These are phyloP conservation scores for Patagioenas fasciata DNA, from an alignment of 2,113 vertebrate genomes.

Conservation along the genomic window DNA sequence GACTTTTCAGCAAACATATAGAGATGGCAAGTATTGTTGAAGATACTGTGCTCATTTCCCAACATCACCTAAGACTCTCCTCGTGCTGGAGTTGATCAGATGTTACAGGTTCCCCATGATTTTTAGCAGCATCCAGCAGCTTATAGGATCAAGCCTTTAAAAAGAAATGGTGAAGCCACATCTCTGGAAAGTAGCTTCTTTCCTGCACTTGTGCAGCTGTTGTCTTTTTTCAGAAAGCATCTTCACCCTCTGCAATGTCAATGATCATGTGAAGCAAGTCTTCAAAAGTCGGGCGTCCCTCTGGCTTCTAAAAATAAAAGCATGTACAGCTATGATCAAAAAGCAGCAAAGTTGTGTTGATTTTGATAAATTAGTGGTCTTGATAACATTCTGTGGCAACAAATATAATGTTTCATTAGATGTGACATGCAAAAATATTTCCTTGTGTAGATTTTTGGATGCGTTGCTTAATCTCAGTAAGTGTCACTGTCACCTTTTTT, in stretches of 20 bases:
- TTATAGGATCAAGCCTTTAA: background rate
- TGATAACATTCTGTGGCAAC: background rate
- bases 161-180: background rate
- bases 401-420: background rate
- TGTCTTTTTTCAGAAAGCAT: constrained; percentile 67
- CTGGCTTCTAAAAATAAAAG: constrained; percentile 76
- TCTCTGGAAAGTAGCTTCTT: background rate
- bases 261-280: constrained; percentile 74
- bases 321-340: background rate
- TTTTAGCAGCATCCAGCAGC: background rate
- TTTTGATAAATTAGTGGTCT: background rate
- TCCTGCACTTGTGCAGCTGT: background rate
- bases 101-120: background rate
- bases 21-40: background rate
- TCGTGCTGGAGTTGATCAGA: background rate
- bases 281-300: constrained; percentile 77
- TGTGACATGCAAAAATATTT: background rate
- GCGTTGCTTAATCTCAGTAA: background rate
- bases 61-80: background rate
- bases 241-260: constrained; percentile 77
- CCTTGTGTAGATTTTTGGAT: background rate
- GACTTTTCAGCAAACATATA: background rate
- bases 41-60: background rate
- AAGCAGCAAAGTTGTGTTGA: background rate
- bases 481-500: background rate